Base-by-base conservation (phyloP, 2,113 vertebrate genomes). In the Cathartes aura region DNA sequence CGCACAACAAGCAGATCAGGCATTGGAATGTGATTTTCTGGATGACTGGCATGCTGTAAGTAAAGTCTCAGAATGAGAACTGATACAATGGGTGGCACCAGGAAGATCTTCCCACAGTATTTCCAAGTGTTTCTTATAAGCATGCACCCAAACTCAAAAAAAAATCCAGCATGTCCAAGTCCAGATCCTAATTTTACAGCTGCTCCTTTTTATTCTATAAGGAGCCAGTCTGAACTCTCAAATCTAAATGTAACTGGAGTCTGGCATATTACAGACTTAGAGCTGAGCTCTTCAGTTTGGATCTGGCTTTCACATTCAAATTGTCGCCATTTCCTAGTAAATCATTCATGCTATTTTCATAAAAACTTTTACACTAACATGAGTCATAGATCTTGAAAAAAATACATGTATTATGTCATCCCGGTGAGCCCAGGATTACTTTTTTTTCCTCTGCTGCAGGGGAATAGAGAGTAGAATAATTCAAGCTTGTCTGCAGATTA, bases 21-120 rank as follows among this genome's bases (percentile, higher is more conserved):
- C 32, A 59, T 1, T 78, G 60, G 87, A 94, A 52, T 97, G 96
- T 80, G 89, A 96, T 82, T 96, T 97, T 90, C 93, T 94, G 43
- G 67, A 92, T 40, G 75, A 89, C 48, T 82, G 78, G 83, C 52
- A 95, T 0, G 40, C 90, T 67, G 97, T 98, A 95, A 97, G 96
- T 96, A 82, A 80, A 80, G n/a, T 45, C 50, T 56, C 56, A 53
- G 26, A 75, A 71, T 36, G 19, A 64, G 68, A 88, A 76, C 11
- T n/a, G 53, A n/a, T 85, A 64, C 14, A 50, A 72, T 15, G 6
- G 13, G 27, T n/a, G 50, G 53, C 45, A 73, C 18, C 58, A 58
- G 59, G 18, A 88, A 42, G 47, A 47, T 63, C 79, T 71, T 86
- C 64, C 10, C 23, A 47, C 50, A 40, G 5, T 55, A 56, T 66